Evolutionary conservation across 1,140 invertebrate species (phyloP).

Genomic region (Drosophila persimilis): DNA sequence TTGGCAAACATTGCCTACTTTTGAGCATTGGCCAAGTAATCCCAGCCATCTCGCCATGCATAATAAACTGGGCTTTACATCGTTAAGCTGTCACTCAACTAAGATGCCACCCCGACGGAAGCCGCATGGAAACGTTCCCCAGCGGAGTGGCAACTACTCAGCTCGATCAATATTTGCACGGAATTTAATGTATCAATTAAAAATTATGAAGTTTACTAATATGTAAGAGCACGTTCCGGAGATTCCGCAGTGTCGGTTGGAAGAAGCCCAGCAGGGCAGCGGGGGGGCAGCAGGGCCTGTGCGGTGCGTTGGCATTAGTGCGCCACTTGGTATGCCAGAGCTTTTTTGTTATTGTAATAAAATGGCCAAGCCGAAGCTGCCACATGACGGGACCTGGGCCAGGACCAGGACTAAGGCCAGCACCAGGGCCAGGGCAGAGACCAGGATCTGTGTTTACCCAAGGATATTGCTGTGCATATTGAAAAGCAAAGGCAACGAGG

Average conservation of each 20-base stretch:
- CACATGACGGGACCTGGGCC: not conserved
- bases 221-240: slow-evolving; percentile 80
- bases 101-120: slow-evolving; percentile 12
- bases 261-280: no score
- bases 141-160: slow-evolving; percentile 13
- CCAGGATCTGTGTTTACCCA: slow-evolving; percentile 73
- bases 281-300: not conserved
- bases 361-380: slow-evolving; percentile 51
- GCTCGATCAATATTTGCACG: slow-evolving; percentile 73
- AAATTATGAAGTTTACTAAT: slow-evolving; percentile 83
- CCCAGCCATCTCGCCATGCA: slow-evolving; percentile 56
- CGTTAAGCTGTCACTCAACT: slow-evolving; percentile 78
- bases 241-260: slow-evolving; percentile 22
- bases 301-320: slow-evolving; percentile 57
- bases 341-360: slow-evolving; percentile 78
- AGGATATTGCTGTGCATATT: slow-evolving; percentile 81
- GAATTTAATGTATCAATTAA: slow-evolving; percentile 83
- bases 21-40: slow-evolving; percentile 46
- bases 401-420: slow-evolving; percentile 22
- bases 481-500: slow-evolving; percentile 68
- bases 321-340: slow-evolving; percentile 66
- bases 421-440: slow-evolving; percentile 15
- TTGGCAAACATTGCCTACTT: slow-evolving; percentile 44
- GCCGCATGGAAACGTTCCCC: not conserved
- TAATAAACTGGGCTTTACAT: slow-evolving; percentile 78